A percentile compares a stretch with the other conserved stretches of the same genome.
Conservation (phyloP, 2,888 invertebrate species). For the Anorthoa munda region DNA sequence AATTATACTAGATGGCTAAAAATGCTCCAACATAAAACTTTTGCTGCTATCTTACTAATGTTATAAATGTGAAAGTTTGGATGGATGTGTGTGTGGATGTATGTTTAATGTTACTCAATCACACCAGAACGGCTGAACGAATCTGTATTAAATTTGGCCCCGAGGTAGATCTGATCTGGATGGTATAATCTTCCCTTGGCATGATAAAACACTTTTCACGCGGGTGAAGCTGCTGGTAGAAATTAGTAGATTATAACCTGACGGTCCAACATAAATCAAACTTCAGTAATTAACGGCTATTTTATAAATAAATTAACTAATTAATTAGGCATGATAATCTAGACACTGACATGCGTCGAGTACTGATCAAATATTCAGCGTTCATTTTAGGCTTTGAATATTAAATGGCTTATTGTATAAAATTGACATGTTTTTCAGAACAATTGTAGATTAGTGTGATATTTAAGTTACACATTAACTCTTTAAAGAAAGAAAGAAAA, state of each 20-base stretch:
- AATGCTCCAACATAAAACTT: neutral
- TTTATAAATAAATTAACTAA: conserved; percentile 30
- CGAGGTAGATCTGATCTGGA: no score
- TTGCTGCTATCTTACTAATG: neutral
- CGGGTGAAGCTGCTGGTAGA: no score
- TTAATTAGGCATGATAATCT: conserved; percentile 50
- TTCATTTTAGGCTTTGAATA: conserved; percentile 28
- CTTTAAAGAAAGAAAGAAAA: no score
- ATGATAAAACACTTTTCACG: no score
- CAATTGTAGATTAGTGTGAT: neutral
- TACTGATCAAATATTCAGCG: conserved; percentile 39
- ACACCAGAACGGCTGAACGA: no score
- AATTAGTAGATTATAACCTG: neutral
- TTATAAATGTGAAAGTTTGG: no score
- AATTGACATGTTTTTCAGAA: neutral
- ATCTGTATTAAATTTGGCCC: no score
- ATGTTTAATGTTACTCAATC: no score
- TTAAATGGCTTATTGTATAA: neutral
- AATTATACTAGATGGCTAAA: neutral
- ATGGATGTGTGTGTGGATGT: no score
- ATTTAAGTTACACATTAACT: neutral
- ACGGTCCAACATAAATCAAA: conserved; percentile 3
- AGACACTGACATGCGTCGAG: conserved; percentile 31
- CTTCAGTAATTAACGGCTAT: conserved; percentile 34
- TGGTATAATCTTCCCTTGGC: no score